Conservation (phyloP, 2,113 vertebrate species). For the Pseudorectes ferrugineus region DNA sequence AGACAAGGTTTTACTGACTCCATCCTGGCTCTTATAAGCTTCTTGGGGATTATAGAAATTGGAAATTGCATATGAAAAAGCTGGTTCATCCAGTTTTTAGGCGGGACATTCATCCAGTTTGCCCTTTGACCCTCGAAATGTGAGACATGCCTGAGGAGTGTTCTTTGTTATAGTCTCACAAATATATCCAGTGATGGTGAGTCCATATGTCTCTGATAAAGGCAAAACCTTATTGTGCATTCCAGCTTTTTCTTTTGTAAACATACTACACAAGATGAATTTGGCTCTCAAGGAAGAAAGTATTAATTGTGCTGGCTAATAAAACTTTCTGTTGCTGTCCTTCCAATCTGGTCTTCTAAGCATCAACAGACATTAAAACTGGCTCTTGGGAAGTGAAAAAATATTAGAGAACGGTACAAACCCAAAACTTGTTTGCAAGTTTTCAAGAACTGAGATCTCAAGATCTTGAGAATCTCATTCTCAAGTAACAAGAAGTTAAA, state of each 20-base stretch:
- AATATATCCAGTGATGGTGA: slow-evolving; percentile 58
- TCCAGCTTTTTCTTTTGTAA: slow-evolving; percentile 67
- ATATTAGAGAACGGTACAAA: not conserved
- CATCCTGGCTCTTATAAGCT: slow-evolving; percentile 38
- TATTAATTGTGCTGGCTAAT: slow-evolving; percentile 70
- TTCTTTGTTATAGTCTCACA: slow-evolving; percentile 63
- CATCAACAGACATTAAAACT: slow-evolving; percentile 59
- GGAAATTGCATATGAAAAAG: slow-evolving; percentile 54
- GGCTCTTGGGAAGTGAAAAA: slow-evolving; percentile 62
- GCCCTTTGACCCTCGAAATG: slow-evolving; percentile 58
- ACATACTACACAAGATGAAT: slow-evolving; percentile 65
- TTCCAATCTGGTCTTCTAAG: slow-evolving; percentile 63
- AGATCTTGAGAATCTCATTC: not conserved
- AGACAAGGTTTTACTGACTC: slow-evolving; percentile 57
- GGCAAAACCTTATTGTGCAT: slow-evolving; percentile 63
- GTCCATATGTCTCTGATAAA: slow-evolving; percentile 70
- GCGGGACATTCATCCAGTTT: slow-evolving; percentile 48
- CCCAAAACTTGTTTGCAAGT: not conserved
- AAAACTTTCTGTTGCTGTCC: slow-evolving; percentile 18
- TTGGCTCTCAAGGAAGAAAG: slow-evolving; percentile 64
- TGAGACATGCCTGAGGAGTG: slow-evolving; percentile 52
- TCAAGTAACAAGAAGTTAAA: not conserved
- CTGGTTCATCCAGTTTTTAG: slow-evolving; percentile 56
- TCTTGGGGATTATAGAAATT: slow-evolving; percentile 55
- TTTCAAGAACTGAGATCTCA: slow-evolving; percentile 9